Evolutionary conservation across 2,113 vertebrate genomes (phyloP), one percentile per base, ranked within the genome.

Genomic region (Pycnonotus jocosus): DNA sequence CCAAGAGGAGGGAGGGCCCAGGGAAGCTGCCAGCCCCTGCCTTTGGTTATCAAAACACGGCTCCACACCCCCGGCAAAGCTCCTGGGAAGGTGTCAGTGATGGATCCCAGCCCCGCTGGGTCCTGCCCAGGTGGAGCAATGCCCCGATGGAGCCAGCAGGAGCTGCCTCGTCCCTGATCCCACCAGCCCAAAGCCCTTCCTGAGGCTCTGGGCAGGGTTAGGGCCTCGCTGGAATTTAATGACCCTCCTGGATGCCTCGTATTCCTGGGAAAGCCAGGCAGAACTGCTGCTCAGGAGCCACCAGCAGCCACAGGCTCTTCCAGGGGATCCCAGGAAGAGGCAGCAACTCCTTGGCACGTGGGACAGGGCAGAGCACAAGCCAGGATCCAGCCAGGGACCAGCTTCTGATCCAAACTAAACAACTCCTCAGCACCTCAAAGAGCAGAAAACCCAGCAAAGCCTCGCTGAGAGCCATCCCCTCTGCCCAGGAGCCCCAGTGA

Each of bases 1-100:
- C 82, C 90, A 77, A 45, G 86, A n/a, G 68, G 11, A 94, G 85
- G 62, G 73, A 95, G 73, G 65, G 78, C 72, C 9, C 5, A 54
- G 93, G 64, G 69, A 86, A 90, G 37, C 84, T 73, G 90, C 86
- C 92, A 95, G 38, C 78, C 96, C 73, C 72, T 86, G 92, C 86
- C 81, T 87, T 35, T 73, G 85, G 79, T 93, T 92, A 94, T 88
- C 90, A 23, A 19, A 86, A 81, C 69, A 50, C 1, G 10, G 89
- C 21, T 37, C 57, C 87, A 81, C 90, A 60, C 44, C 62, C 92
- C 51, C 3, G 0, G 83, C 50, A 68, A 20, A n/a, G 83, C n/a
- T 5, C 28, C 0, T 3, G 45, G 21, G 83, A 89, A 95, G 92
- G 93, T 91, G 95, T 42, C 2, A 2, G 57, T 94, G 95, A 94